Conservation (phyloP, 37 sponge, comb jelly and placozoan genomes). For the Crambe crambe region DNA sequence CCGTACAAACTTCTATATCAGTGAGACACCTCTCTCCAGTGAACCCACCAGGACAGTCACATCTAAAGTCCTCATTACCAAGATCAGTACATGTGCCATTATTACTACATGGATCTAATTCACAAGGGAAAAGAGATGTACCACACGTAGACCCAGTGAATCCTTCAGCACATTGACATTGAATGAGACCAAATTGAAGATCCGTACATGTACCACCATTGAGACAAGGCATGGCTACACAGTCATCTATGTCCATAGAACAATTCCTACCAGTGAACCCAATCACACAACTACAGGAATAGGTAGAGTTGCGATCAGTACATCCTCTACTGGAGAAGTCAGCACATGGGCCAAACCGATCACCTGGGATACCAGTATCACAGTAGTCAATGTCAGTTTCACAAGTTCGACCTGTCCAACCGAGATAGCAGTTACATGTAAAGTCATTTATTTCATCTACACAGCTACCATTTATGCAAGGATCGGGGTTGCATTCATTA, state of each 20-base stretch:
- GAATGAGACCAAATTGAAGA: background rate
- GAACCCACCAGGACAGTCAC: conserved; percentile 40
- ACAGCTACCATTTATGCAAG: conserved; percentile 52
- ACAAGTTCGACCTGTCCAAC: conserved; percentile 30
- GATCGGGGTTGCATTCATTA: background rate
- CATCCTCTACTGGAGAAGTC: background rate
- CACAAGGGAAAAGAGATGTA: background rate
- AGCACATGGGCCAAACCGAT: conserved; percentile 20
- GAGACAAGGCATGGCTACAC: background rate
- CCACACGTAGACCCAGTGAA: conserved; percentile 3
- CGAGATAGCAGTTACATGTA: conserved; percentile 26
- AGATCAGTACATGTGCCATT: conserved; percentile 56
- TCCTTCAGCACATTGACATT: background rate
- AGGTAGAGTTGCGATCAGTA: conserved; percentile 25
- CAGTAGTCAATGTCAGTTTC: background rate
- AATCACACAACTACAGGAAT: background rate
- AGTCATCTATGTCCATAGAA: background rate
- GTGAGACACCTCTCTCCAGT: conserved; percentile 11
- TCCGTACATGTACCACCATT: background rate
- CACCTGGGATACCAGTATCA: background rate
- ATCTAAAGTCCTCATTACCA: background rate
- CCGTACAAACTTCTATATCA: background rate
- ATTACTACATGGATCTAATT: conserved; percentile 32
- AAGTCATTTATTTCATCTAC: conserved; percentile 15
- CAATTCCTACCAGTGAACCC: background rate